Conservation (phyloP, 2,113 vertebrate genomes). For the Motacilla alba region DNA sequence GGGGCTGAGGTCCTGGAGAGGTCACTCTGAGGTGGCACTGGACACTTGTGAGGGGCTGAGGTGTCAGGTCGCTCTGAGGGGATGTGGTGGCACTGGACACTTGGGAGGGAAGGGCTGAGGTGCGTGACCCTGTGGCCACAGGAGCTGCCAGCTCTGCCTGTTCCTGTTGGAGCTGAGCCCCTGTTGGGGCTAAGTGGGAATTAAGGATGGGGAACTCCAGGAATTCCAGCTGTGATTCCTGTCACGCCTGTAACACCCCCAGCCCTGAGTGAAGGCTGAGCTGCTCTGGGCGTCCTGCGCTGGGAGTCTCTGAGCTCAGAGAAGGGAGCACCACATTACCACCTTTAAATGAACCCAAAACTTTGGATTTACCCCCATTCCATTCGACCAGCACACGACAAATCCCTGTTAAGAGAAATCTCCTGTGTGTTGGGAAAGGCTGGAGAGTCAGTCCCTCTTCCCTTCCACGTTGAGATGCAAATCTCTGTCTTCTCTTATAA, state of each 20-base stretch:
- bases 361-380: background rate
- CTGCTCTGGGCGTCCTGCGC: background rate
- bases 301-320: background rate
- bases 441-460: background rate
- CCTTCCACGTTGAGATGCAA: background rate
- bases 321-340: background rate
- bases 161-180: background rate
- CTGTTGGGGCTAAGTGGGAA: background rate
- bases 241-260: background rate
- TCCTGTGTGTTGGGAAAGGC: background rate
- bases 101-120: accelerated
- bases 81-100: background rate
- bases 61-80: background rate
- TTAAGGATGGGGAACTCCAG: background rate
- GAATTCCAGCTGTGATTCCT: background rate
- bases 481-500: background rate
- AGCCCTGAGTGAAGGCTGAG: background rate
- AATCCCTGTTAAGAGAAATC: background rate
- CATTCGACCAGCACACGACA: background rate
- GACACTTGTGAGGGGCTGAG: background rate
- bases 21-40: background rate
- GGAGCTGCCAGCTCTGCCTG: background rate
- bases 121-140: background rate
- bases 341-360: background rate
- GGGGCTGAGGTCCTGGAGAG: too few species aligned